phyloP scores from a whole-genome alignment of 1,140 invertebrate species.

The Calephelis nemesis region DNA sequence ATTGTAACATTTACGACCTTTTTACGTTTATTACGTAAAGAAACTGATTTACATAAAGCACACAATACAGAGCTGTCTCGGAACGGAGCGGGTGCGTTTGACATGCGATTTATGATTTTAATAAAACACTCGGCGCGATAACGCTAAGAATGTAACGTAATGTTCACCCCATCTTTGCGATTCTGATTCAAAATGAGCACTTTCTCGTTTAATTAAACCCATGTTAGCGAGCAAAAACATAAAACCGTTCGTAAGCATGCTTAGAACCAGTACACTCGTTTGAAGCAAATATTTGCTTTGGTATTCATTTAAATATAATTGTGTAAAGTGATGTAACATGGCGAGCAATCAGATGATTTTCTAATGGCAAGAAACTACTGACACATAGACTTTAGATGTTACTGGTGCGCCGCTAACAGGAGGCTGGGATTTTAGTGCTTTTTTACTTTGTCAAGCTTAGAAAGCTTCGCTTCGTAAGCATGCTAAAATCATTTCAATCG shows the following conservation, averaged over 20 bases:
- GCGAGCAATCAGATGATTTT: no score
- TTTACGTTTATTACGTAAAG: slow-evolving; percentile 29
- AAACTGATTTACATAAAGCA: slow-evolving; percentile 64
- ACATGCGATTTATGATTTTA: slow-evolving; percentile 74
- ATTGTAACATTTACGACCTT: not conserved
- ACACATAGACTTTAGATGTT: no score
- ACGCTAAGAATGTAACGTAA: slow-evolving; percentile 56
- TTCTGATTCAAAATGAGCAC: slow-evolving; percentile 43
- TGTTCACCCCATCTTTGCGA: slow-evolving; percentile 32
- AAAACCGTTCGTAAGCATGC: slow-evolving; percentile 24
- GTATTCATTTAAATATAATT: not conserved
- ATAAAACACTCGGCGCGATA: no score
- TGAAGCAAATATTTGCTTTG: not conserved
- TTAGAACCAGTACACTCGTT: not conserved
- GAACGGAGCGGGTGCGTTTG: slow-evolving; percentile 61
- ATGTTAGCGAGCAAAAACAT: no score
- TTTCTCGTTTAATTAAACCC: slow-evolving; percentile 46
- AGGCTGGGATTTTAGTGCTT: no score
- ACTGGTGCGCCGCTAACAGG: no score
- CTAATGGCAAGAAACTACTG: no score
- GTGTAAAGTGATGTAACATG: no score
- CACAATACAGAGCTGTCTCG: slow-evolving; percentile 56
- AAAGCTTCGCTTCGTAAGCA: no score
- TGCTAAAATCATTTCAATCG: no score
- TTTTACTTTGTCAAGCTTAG: no score